Evolutionary conservation across 2,113 vertebrate species (phyloP), one percentile per base, ranked within the genome.

Genomic region (Gasterosteus nipponicus): DNA sequence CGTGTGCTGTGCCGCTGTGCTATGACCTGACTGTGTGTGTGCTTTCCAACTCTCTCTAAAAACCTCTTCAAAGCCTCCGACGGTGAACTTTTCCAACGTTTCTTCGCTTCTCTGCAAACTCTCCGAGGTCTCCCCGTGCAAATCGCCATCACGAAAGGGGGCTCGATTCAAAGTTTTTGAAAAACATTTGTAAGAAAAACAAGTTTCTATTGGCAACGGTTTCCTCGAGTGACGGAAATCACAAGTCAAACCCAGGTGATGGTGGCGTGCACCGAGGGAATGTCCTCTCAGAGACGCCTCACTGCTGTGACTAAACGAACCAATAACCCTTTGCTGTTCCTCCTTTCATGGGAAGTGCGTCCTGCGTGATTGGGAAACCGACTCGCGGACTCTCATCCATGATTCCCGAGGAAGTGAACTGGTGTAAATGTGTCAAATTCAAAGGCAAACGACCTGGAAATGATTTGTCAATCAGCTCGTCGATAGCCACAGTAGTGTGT

Each of bases 241-340:
- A 29, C 5, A 39, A 59, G n/a, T n/a, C 41, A 10, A 71, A 80
- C 16, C 44, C 5, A 71, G 61, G 68, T 89, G 89, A 84, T 83
- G 92, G 89, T 87, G 92, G 69, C 33, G n/a, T 89, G 90, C 41
- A 64, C 53, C 9, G 51, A 62, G 49, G 83, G 83, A 89, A 80
- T 70, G 49, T 46, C 81, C 95, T 95, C 89, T 93, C 93, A 92
- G 91, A 70, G 82, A 93, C 94, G 93, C 89, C 95, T 96, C 96
- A 97, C 96, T 97, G 96, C 96, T 98, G 96, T 97, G 97, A 96
- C 96, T 97, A 94, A 94, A 96, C 76, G 93, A 86, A 46, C 92
- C 90, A 90, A 93, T 94, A 85, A 80, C 89, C 86, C 65, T 82
- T 71, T 15, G 73, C 91, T 63, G 74, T 93, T 80, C 82, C 90